Base-by-base conservation (phyloP, 2,113 vertebrate genomes). In the Pseudonaja textilis region DNA sequence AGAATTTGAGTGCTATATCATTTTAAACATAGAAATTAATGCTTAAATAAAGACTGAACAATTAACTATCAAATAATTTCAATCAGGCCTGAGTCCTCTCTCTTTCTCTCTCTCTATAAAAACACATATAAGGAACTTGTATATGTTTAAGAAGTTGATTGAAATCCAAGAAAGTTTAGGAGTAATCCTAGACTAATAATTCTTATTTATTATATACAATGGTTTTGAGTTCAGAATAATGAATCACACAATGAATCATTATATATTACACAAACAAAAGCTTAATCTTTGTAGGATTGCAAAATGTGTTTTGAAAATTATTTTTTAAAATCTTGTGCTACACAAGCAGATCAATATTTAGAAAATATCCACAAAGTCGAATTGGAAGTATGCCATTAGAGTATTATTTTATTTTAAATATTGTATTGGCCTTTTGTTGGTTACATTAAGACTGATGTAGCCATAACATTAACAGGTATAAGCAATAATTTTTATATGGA, bases 71-170 rank as follows among this genome's bases (percentile, higher is more conserved):
- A 96, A 96, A 93, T 97, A 96, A 92, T 96, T 92, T 93, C 94
- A 95, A 95, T 95, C 93, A 95, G 94, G 96, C 96, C 96, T 96
- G 96, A 97, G 95, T 94, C 96, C 8, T 61, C 57, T 61, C 7
- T 10, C 23, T 25, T 1, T 9, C 57, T 59, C 23, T 57, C 56
- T 59, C 57, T 59, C 2, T 59, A 59, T 59, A 57, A 12, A 85
- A 81, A 56, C 90, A 57, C 88, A 91, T 55, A 74, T 91, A 69
- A 55, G 5, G 47, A 52, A 39, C 5, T 74, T 26, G 54, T 54
- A 92, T 92, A 22, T 94, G 91, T 87, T 56, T 18, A 42, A 91
- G 89, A 93, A 81, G 47, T 0, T 92, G 90, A 61, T 0, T 87
- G 52, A 94, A 92, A 92, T 25, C 29, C 54, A 95, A 91, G 20